Percentiles rank a stretch among this genome's conserved stretches.
These are phyloP conservation scores for Teleogryllus oceanicus DNA, from an alignment of 2,888 invertebrate genomes.

Conservation along the genomic window DNA sequence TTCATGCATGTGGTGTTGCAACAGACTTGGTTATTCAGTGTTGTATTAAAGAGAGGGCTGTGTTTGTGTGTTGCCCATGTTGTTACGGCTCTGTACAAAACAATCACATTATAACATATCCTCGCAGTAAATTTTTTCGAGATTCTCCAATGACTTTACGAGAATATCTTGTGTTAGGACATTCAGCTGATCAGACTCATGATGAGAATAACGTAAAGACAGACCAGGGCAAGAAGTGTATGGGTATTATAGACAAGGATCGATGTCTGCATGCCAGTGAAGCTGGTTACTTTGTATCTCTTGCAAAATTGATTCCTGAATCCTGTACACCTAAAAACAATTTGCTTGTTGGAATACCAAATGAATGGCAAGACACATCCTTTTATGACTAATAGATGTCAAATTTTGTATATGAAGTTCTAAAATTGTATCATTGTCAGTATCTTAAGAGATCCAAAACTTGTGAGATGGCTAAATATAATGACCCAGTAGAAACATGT, in stretches of 20 bases:
- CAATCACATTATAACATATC: conserved; percentile 77
- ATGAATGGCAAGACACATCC: conserved; percentile 35
- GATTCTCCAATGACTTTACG: conserved; percentile 43
- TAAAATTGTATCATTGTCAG: too few relatives aligned
- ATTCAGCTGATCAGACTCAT: conserved; percentile 91
- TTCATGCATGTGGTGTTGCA: conserved; percentile 93
- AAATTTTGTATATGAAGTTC: too few relatives aligned
- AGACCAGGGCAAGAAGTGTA: conserved; percentile 75
- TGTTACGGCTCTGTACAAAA: conserved; percentile 87
- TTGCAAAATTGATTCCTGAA: conserved; percentile 73
- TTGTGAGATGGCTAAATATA: too few relatives aligned
- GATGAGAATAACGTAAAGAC: conserved; percentile 63
- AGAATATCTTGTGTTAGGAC: conserved; percentile 77
- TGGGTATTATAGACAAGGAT: conserved; percentile 86
- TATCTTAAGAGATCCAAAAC: too few relatives aligned
- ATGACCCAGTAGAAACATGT: too few relatives aligned
- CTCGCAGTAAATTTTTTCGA: conserved; percentile 59
- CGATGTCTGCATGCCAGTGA: conserved; percentile 71
- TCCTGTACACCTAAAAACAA: conserved; percentile 92
- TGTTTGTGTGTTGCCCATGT: conserved; percentile 88
- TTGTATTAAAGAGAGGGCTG: conserved; percentile 71
- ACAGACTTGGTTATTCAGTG: conserved; percentile 87
- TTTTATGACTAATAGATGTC: neutral
- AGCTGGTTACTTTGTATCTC: conserved; percentile 67
- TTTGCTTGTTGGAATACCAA: conserved; percentile 66